These are phyloP conservation scores for Criorhina ranunculi DNA, from an alignment of 2,888 invertebrate genomes.

Conservation along the genomic window DNA sequence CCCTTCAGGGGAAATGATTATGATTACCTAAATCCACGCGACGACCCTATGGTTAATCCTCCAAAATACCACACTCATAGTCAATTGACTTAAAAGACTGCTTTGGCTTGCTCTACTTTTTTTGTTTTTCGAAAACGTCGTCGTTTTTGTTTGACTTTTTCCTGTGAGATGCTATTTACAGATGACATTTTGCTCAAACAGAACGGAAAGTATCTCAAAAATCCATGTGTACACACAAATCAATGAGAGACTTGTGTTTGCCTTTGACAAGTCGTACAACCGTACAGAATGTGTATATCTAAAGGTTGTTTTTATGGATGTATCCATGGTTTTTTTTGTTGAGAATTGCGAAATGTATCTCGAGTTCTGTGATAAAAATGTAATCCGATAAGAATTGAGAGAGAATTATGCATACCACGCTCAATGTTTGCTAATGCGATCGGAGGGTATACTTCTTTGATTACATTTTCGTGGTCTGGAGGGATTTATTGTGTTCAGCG, in stretches of 20 bases:
- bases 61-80: constrained; percentile 12
- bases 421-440: constrained; percentile 64
- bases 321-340: neutral
- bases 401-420: constrained; percentile 52
- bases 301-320: constrained; percentile 6
- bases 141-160: constrained; percentile 10
- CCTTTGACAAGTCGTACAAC: constrained; percentile 1
- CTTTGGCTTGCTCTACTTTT: neutral
- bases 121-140: neutral
- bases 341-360: constrained; percentile 22
- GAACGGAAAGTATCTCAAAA: constrained; percentile 6
- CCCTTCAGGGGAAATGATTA: constrained; percentile 38
- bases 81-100: no score
- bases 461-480: constrained; percentile 44
- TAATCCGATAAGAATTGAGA: constrained; percentile 64
- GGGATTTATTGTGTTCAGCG: constrained; percentile 19
- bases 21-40: constrained; percentile 48
- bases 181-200: constrained; percentile 22
- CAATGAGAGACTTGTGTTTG: constrained; percentile 1
- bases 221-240: constrained; percentile 39
- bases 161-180: constrained; percentile 24
- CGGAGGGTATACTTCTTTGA: constrained; percentile 44
- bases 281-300: constrained; percentile 5
- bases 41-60: constrained; percentile 18
- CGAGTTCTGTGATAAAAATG: constrained; percentile 30